Evolutionary conservation across 2,888 invertebrate species (phyloP).

Genomic region (Polydrusus tereticollis): DNA sequence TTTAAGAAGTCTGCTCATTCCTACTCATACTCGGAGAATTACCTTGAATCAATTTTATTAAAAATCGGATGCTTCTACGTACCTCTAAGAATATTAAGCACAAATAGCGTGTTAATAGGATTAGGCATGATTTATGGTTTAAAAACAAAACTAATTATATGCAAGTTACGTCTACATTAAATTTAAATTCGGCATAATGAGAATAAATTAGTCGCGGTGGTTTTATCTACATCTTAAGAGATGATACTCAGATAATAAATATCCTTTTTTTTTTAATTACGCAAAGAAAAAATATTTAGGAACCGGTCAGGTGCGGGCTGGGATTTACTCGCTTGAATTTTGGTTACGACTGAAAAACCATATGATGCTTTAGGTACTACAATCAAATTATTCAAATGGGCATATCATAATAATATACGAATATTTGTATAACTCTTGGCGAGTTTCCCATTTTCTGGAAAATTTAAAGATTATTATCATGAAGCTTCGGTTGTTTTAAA

Average conservation of each 20-base stretch:
- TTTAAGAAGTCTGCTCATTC: conserved; percentile 15
- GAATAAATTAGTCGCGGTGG: not conserved
- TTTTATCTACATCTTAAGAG: not conserved
- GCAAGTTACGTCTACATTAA: conserved; percentile 1
- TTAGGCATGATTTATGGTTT: not conserved
- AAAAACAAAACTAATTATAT: conserved; percentile 17
- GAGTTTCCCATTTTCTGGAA: no score
- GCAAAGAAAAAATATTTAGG: no score
- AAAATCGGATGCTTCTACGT: conserved; percentile 1
- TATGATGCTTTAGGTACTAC: no score
- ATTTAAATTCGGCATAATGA: conserved; percentile 2
- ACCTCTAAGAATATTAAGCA: conserved; percentile 10
- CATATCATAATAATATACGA: no score
- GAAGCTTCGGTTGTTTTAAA: no score
- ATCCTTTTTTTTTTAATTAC: not conserved
- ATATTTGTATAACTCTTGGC: no score
- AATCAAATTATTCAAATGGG: no score
- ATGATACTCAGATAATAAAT: not conserved
- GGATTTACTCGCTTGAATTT: no score
- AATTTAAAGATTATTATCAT: no score
- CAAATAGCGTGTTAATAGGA: conserved; percentile 8
- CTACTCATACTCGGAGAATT: conserved; percentile 6
- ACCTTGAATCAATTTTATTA: conserved; percentile 1
- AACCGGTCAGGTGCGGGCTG: no score
- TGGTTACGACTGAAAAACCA: no score